These are phyloP conservation scores for Hyles lineata DNA, from an alignment of 2,888 invertebrate species.

Conservation along the genomic window DNA sequence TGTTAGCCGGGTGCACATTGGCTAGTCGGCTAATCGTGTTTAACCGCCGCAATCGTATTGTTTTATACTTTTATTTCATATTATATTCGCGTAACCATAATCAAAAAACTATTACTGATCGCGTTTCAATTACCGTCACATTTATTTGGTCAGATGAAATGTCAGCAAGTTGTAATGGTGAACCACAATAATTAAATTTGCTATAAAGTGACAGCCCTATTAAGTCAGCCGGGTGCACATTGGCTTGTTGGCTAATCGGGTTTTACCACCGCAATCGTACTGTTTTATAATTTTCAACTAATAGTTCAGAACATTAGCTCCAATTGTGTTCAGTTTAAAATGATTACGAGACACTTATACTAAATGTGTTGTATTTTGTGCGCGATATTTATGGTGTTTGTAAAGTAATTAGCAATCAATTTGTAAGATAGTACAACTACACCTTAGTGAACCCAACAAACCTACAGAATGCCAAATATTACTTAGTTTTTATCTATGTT, in stretches of 20 bases:
- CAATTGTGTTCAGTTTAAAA: slow-evolving; percentile 5
- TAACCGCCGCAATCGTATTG: slow-evolving; percentile 5
- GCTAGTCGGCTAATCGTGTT: slow-evolving; percentile 1
- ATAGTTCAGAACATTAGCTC: slow-evolving; percentile 3
- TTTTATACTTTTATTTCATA: not conserved
- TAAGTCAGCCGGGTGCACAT: slow-evolving; percentile 15
- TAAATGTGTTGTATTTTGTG: not conserved
- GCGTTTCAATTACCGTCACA: not conserved
- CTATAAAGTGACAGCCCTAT: slow-evolving; percentile 21
- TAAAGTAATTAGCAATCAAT: too few relatives aligned
- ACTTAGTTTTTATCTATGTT: too few relatives aligned
- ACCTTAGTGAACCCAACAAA: too few relatives aligned
- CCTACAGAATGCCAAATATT: too few relatives aligned
- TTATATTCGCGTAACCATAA: too few relatives aligned
- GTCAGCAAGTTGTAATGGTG: slow-evolving; percentile 14
- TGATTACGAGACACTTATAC: not conserved
- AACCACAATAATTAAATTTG: slow-evolving; percentile 15
- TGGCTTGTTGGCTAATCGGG: slow-evolving; percentile 8
- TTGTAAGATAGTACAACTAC: too few relatives aligned
- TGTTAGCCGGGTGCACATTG: slow-evolving; percentile 14
- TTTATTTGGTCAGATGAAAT: not conserved
- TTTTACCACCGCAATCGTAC: slow-evolving; percentile 4
- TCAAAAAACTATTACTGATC: not conserved
- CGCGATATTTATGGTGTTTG: too few relatives aligned
- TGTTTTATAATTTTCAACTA: slow-evolving; percentile 16